These are phyloP conservation scores for Phoeniculus purpureus DNA, from an alignment of 2,797 vertebrate species.

Conservation along the genomic window DNA sequence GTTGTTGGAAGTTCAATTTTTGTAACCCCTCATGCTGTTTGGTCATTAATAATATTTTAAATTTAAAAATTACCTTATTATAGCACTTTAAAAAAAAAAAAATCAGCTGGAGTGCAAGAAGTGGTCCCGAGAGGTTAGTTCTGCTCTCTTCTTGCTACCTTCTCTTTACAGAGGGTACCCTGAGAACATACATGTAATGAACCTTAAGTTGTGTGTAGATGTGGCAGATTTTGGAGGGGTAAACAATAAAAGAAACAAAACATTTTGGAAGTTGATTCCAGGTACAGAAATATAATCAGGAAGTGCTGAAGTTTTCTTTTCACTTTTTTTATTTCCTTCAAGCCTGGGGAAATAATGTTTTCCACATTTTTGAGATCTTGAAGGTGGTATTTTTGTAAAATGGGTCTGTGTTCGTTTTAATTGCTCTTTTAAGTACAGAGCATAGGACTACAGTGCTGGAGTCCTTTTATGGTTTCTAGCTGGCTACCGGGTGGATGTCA, in stretches of 20 bases:
- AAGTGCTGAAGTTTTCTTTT: background rate
- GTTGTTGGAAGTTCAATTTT: background rate
- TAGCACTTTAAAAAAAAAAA: background rate
- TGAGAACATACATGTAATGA: background rate
- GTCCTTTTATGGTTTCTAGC: slow-evolving; percentile 19
- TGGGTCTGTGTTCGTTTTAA: background rate
- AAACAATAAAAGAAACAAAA: background rate
- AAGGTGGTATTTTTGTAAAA: slow-evolving; percentile 48
- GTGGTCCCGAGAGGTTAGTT: background rate
- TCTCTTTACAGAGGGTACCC: background rate
- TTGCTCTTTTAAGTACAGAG: background rate
- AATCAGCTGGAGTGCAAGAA: background rate
- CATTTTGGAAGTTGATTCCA: background rate
- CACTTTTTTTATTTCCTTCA: background rate
- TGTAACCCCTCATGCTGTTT: background rate
- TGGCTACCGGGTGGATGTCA: slow-evolving; percentile 31
- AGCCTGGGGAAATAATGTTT: background rate
- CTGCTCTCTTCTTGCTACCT: background rate
- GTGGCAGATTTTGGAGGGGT: background rate
- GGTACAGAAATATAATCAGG: slow-evolving; percentile 23
- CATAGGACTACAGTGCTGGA: slow-evolving; percentile 10
- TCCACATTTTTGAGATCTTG: slow-evolving; percentile 21
- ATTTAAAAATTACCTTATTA: background rate
- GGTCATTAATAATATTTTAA: background rate
- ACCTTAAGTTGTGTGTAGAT: background rate